Evolutionary conservation across 2,888 invertebrate species (phyloP), one percentile per base, ranked within the genome.

Genomic region (Entomobrya multifasciata): DNA sequence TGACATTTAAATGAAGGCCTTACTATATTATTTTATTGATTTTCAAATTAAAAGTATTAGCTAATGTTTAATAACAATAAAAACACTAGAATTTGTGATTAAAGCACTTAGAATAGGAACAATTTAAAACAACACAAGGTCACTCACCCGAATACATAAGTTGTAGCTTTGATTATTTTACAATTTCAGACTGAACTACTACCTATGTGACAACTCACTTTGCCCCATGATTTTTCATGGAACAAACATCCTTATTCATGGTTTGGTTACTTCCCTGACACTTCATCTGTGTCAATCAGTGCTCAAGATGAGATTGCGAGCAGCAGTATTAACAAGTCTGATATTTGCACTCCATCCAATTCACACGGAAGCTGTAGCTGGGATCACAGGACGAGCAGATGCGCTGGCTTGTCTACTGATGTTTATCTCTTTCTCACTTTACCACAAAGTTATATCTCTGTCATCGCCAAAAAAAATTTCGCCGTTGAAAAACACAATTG

Each of bases 301-400:
- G 76, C 95, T 95, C 57, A 94, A 95, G 15, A 93, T 96, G 91
- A 94, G 94, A 91, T 94, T 95, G 13, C 94, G 95, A 55, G 95
- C 95, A 90, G 95, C 96, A 3, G 94, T 95, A 8, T 92, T 95
- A 13, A 95, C 96, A 0, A 95, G 96, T 30, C 92, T 95, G 60
- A 93, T 97, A 90, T 97, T 97, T 92, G 96, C 97, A 3, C 94
- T 95, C 2, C 97, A 97, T 92, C 97, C 97, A 17, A 94, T 97
- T 88, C 97, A 97, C 92, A 96, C 97, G 0, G 97, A 97, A 93
- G 97, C 97, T 92, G 97, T 97, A 92, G 95, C 97, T 0, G 97
- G 96, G 82, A 95, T 97, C 87, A 97, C 97, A 0, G 97, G 97
- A 0, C 93, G 97, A 91, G 97, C 97, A 4, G 97, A 97, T 92